A percentile compares a stretch with the other conserved stretches of the same genome.
phyloP scores from a whole-genome alignment of 2,797 vertebrate species.

The Gymnopithys bicolor region DNA sequence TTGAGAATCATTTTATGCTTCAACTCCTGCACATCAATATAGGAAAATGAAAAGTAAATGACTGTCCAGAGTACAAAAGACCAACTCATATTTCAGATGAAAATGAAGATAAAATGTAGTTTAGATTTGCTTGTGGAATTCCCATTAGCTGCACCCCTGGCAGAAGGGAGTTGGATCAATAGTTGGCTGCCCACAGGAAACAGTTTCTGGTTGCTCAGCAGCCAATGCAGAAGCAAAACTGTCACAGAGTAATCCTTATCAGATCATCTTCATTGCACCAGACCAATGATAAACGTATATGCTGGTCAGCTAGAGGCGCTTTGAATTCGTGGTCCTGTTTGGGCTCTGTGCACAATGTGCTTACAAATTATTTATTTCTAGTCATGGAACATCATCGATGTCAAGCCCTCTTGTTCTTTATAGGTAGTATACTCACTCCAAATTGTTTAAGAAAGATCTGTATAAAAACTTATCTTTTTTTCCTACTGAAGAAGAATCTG shows the following conservation, averaged over 20 bases:
- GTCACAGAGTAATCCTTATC: conserved; percentile 87
- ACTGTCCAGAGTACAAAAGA: conserved; percentile 77
- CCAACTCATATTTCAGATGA: conserved; percentile 80
- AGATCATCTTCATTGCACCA: conserved; percentile 85
- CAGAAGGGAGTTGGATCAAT: conserved; percentile 75
- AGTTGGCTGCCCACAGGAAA: conserved; percentile 63
- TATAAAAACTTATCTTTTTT: conserved; percentile 22
- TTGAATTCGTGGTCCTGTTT: conserved; percentile 56
- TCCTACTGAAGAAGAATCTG: not conserved
- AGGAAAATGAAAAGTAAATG: conserved; percentile 79
- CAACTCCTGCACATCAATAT: conserved; percentile 76
- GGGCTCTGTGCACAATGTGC: not conserved
- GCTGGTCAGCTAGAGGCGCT: conserved; percentile 69
- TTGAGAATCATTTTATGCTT: conserved; percentile 78
- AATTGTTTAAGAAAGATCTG: conserved; percentile 5
- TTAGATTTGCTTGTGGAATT: conserved; percentile 80
- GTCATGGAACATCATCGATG: conserved; percentile 58
- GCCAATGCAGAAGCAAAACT: conserved; percentile 83
- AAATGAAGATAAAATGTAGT: conserved; percentile 81
- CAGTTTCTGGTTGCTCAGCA: conserved; percentile 81
- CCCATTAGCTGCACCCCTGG: conserved; percentile 76
- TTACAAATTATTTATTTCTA: conserved; percentile 75
- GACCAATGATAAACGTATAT: conserved; percentile 80
- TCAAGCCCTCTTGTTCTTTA: conserved; percentile 65
- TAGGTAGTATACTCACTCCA: not conserved